Evolutionary conservation across 2,113 vertebrate species (phyloP).

Genomic region (Pollimyrus isidori): DNA sequence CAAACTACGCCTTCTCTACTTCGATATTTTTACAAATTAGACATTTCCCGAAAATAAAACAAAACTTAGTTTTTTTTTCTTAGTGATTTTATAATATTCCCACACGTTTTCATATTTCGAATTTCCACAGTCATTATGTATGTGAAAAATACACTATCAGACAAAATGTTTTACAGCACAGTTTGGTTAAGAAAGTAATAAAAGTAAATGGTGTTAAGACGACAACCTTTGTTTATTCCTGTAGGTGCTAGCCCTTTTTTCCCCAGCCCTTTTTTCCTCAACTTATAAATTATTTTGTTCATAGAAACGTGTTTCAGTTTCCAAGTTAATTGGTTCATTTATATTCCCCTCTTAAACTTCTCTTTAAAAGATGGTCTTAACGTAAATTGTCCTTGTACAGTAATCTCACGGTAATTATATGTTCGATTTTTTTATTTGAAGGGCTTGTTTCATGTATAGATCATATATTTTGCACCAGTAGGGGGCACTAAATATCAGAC

Average conservation of each 20-base stretch:
- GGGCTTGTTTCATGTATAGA: neutral
- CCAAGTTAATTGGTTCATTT: neutral
- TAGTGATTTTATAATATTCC: neutral
- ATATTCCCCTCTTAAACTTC: neutral
- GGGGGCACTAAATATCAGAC: conserved; percentile 7
- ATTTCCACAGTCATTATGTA: neutral
- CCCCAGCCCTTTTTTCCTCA: neutral
- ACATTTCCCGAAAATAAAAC: neutral
- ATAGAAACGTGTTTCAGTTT: neutral
- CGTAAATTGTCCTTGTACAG: neutral
- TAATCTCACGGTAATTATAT: neutral
- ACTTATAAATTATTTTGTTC: neutral
- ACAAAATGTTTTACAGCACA: neutral
- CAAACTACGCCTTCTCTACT: neutral
- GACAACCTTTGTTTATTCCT: neutral
- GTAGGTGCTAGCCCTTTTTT: neutral
- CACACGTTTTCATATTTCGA: neutral
- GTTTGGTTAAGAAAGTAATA: neutral
- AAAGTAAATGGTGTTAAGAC: neutral
- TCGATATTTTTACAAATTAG: neutral
- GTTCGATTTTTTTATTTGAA: neutral
- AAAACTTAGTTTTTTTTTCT: neutral
- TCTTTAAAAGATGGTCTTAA: neutral
- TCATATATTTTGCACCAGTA: neutral
- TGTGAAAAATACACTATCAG: neutral